Conservation (phyloP, 2,113 vertebrate genomes). For the Hyperoodon ampullatus region DNA sequence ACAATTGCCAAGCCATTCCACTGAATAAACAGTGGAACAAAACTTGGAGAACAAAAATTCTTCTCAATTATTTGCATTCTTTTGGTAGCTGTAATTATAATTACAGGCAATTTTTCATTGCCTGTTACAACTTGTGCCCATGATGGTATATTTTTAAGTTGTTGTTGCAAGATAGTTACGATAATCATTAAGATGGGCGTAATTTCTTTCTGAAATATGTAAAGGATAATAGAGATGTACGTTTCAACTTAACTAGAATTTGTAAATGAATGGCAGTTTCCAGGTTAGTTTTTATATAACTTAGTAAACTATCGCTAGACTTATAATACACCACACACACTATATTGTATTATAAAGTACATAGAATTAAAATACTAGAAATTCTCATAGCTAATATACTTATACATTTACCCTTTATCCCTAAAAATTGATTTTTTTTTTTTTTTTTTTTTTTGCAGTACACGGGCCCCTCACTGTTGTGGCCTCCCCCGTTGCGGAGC, state of each 20-base stretch:
- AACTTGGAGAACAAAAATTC: slow-evolving; percentile 71
- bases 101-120: slow-evolving; percentile 73
- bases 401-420: neutral
- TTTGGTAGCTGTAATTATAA: slow-evolving; percentile 79
- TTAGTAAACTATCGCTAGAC: neutral
- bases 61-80: slow-evolving; percentile 80
- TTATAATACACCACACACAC: neutral
- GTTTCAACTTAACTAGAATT: neutral
- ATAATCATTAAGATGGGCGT: slow-evolving; percentile 61
- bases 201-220: slow-evolving; percentile 46
- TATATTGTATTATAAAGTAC: neutral
- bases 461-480: too few relatives aligned
- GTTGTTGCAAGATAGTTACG: neutral
- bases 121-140: slow-evolving; percentile 67
- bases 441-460: too few relatives aligned
- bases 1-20: slow-evolving; percentile 60
- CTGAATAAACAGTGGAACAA: slow-evolving; percentile 72
- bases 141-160: slow-evolving; percentile 36
- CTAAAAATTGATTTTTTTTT: too few relatives aligned
- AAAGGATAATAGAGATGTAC: neutral
- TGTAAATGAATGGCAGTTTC: neutral
- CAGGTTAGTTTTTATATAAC: neutral
- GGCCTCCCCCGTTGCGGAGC: too few relatives aligned
- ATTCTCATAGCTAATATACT: neutral
- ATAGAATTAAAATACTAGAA: neutral